Evolutionary conservation across 2,888 invertebrate genomes (phyloP), one percentile per base, ranked within the genome.

Genomic region (Cephus rjabovi): DNA sequence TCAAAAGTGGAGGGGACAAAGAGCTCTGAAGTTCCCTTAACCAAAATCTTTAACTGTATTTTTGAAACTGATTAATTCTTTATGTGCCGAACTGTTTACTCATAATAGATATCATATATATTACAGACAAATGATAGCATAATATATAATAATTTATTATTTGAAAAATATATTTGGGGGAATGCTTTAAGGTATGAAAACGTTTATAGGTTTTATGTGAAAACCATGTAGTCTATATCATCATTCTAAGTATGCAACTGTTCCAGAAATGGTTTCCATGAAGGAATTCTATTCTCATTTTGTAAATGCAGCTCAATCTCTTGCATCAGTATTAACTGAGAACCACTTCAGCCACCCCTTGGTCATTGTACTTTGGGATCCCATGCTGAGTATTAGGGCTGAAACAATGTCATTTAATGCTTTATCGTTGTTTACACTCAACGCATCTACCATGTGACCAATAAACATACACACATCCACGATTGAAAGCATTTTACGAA

Each of bases 381-480:
- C 74, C 79, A 76, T 76, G 76, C 40, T 12, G 79, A 79, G 79
- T 30, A 73, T 30, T 30, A 11, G 68, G 76, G 71, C 34, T 37
- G 11, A 37, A 73, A 79, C 76, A 76, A 69, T 73, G 76, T 70
- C 79, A 68, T 81, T 81, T 83, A 84, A 83, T 82, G 84, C 81
- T 81, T 79, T 79, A 81, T 81, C 81, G 79, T 75, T 79, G 83
- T 84, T 79, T 75, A 83, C 83, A 78, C 75, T 69, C 70, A 77
- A 73, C 73, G 68, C 75, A 75, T 68, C 35, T 37, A 69, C 78
- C 73, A 73, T 71, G 70, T 73, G 75, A 78, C 40, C 78, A 75
- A 69, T 30, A n/a, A 75, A 77, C 69, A 75, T 75, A 33, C 75
- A 75, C 75, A 34, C 70, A 33, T 77, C 74, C 68, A 69, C 75